Evolutionary conservation across 2,797 vertebrate genomes (phyloP), one percentile per base, ranked within the genome.

Genomic region (Smutsia gigantea): DNA sequence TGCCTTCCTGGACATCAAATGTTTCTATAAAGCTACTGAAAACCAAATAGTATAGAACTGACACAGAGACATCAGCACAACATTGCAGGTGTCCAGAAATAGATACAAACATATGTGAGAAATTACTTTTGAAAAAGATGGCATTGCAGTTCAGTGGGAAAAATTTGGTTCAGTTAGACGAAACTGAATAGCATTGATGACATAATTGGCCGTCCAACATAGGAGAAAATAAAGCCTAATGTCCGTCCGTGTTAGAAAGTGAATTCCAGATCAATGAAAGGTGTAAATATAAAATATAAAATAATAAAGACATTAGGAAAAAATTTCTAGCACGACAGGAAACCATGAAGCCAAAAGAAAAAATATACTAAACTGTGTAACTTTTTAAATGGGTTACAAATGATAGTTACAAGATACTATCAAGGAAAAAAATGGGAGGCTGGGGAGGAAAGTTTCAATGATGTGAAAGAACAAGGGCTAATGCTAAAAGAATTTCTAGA

Each of bases 41-140:
- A 96, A 95, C 14, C 84, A 74, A 72, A 18, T 37, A 95, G 72
- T 81, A 59, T 17, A 46, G 69, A 82, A 49, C 29, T 92, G 82
- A n/a, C 10, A 8, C 31, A 55, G 31, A 34, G n/a, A 83, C 19
- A 1, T 53, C 53, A 81, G 12, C 53, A 15, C 64, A 59, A 34
- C 23, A 14, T 0, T 34, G 10, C 63, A 55, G 82, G 78, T 86
- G 68, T 88, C 85, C 74, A 53, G 63, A 78, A 64, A 90, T 59
- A 81, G 91, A 86, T 15, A 8, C 29, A 74, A 57, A 81, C 57
- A 68, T n/a, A 2, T 63, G 17, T 90, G 57, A 96, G 63, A 64
- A 85, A 72, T 88, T 94, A 63, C 39, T 55, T 72, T 57, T 90
- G 82, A 95, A 82, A 64, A 93, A 68, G 55, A 55, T 82, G 90